Percentiles rank a stretch among this genome's conserved stretches.
These are phyloP conservation scores for Andrena fulva DNA, from an alignment of 2,888 invertebrate species.

Conservation along the genomic window DNA sequence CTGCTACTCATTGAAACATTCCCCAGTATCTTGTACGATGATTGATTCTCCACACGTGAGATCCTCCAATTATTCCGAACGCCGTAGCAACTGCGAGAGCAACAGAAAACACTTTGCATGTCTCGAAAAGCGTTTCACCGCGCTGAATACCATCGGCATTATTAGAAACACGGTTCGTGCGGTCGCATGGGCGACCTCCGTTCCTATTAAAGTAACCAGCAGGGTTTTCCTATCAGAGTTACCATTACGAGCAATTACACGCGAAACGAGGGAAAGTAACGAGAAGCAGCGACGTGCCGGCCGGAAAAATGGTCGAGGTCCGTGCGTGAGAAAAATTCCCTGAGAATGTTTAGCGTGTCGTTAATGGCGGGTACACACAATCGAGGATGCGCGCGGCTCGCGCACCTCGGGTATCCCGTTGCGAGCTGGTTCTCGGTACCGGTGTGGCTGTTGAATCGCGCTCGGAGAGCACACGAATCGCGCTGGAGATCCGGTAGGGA, in stretches of 20 bases:
- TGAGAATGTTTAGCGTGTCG: conserved; percentile 66
- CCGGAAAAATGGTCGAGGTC: conserved; percentile 61
- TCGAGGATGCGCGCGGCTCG: conserved; percentile 45
- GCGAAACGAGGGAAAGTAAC: conserved; percentile 45
- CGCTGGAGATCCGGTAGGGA: conserved; percentile 67
- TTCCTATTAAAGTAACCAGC: not conserved
- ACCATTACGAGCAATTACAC: conserved; percentile 15
- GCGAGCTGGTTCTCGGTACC: conserved; percentile 37
- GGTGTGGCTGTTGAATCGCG: conserved; percentile 42
- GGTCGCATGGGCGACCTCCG: not conserved
- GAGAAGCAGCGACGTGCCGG: conserved; percentile 42
- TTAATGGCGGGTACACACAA: conserved; percentile 62
- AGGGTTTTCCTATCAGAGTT: not conserved
- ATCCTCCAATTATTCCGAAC: no score
- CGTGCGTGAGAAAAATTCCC: conserved; percentile 61
- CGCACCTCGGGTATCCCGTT: conserved; percentile 48
- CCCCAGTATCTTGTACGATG: no score
- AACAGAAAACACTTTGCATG: not conserved
- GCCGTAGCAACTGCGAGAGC: not conserved
- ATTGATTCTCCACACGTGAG: no score
- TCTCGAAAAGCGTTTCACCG: not conserved
- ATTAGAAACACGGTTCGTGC: not conserved
- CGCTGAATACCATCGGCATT: not conserved
- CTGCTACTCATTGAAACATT: no score
- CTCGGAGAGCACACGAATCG: conserved; percentile 40